Conservation (phyloP, 2,888 invertebrate species). For the Steromphala cineraria region DNA sequence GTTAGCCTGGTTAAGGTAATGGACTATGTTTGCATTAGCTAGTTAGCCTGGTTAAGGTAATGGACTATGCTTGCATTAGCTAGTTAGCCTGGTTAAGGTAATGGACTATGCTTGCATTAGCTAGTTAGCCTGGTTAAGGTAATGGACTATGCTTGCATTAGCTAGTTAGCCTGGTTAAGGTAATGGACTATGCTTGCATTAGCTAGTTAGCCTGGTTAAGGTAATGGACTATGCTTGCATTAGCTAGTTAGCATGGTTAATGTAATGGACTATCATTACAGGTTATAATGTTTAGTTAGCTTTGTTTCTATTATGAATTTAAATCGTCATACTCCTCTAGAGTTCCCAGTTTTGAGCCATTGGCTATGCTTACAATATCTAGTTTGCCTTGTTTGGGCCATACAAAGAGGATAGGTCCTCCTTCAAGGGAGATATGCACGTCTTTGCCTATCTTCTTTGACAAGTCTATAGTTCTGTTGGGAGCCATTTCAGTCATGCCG, state of each 20-base stretch:
- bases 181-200: not conserved
- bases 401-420: not conserved
- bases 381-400: not conserved
- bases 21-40: too few relatives aligned
- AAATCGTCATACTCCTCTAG: too few relatives aligned
- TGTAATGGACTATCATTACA: not conserved
- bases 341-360: too few relatives aligned
- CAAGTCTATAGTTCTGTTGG: constrained; percentile 19
- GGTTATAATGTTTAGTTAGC: not conserved
- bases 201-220: not conserved
- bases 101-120: too few relatives aligned
- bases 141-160: too few relatives aligned
- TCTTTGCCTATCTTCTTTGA: not conserved
- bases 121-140: too few relatives aligned
- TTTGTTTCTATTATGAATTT: not conserved
- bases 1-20: too few relatives aligned
- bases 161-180: too few relatives aligned
- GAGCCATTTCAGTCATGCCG: constrained; percentile 25
- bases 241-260: too few relatives aligned
- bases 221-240: not conserved
- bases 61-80: too few relatives aligned
- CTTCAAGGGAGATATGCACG: not conserved
- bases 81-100: too few relatives aligned
- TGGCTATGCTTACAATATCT: not conserved
- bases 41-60: too few relatives aligned